A percentile compares a stretch with the other conserved stretches of the same genome.
These are phyloP conservation scores for Tragulus kanchil DNA, from an alignment of 2,113 vertebrate species.

Conservation along the genomic window DNA sequence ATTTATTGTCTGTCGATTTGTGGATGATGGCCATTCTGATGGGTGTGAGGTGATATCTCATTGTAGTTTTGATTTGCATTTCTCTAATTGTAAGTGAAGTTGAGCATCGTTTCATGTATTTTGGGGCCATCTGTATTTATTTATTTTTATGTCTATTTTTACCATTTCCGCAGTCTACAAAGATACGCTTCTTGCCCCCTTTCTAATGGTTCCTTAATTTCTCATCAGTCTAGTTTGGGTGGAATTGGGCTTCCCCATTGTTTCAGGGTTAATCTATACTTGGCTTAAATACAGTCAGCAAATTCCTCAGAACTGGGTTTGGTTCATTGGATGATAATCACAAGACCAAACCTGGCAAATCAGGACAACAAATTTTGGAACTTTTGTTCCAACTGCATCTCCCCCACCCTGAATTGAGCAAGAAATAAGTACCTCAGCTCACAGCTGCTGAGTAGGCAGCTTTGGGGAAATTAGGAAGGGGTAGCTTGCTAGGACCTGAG, in stretches of 20 bases:
- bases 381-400: not conserved
- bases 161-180: not conserved
- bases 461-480: not conserved
- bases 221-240: not conserved
- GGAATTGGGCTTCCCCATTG: not conserved
- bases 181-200: not conserved
- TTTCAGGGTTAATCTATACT: not conserved
- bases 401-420: not conserved
- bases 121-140: too few relatives aligned
- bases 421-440: not conserved
- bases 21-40: too few relatives aligned
- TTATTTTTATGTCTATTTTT: not conserved
- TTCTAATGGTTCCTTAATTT: constrained; percentile 17
- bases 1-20: too few relatives aligned
- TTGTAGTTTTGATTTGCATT: too few relatives aligned
- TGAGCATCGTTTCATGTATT: too few relatives aligned
- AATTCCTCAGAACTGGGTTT: not conserved
- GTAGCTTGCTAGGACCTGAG: not conserved
- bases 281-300: constrained; percentile 10
- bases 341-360: not conserved
- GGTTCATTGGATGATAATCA: not conserved
- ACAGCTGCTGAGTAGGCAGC: not conserved
- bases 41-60: too few relatives aligned
- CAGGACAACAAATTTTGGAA: not conserved
- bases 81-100: too few relatives aligned